Evolutionary conservation across 1,140 invertebrate species (phyloP), one percentile per base, ranked within the genome.

Genomic region (Tetragnatha versicolor): DNA sequence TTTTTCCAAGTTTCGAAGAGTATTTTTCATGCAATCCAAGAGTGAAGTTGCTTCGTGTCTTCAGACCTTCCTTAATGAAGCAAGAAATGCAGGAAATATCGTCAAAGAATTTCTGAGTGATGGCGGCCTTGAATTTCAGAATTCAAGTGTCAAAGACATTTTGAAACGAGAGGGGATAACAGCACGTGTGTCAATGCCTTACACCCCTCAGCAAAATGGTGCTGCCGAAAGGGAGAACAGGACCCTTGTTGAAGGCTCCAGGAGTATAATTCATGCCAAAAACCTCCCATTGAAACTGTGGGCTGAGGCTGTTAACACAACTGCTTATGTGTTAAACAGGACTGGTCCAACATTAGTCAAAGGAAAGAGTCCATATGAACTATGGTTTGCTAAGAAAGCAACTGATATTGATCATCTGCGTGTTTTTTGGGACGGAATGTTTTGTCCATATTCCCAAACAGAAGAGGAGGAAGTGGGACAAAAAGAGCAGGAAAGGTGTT

Each of bases 171-270:
- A 33, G 2, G 72, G 72, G 12, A 60, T 63, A 20, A 31, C 10
- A 10, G 10, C 20, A 4, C n/a, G 33, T 61, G 77, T 45, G 14
- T 2, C 85, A 7, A 83, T 87, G 47, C 83, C 86, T 53, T 84
- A 86, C 70, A 87, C 85, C 4, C 87, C 88, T 63, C 84, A 89
- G 79, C 82, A 84, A 82, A 89, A 89, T 85, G 86, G 87, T 79
- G 84, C 88, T 37, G 63, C 75, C 1, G 51, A 55, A 20, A 10
- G 37, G 5, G 29, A 29, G n/a, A 70, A 79, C 25, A 20, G 53
- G 1, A 79, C 80, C 7, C 20, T 81, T 14, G 17, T 63, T 4
- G 51, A 77, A 53, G 33, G 31, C 25, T 65, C 68, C 33, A 22
- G 69, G 25, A 45, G 66, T 25, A 72, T 81, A 33, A 9, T 82